Conservation (phyloP, 2,888 invertebrate genomes). For the Drosophila mimetica region DNA sequence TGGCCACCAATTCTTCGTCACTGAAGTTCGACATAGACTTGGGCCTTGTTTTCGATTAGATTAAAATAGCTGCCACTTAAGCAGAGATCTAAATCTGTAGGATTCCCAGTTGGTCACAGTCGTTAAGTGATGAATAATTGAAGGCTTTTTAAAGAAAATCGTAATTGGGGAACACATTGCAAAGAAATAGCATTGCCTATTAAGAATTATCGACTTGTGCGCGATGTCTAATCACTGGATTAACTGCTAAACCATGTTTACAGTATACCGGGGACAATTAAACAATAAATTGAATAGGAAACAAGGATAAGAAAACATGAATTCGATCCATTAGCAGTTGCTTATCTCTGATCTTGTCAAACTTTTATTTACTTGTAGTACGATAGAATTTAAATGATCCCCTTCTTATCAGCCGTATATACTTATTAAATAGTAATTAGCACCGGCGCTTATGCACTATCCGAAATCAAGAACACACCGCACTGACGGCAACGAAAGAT, state of each 20-base stretch:
- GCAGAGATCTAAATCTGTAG: slow-evolving; percentile 4
- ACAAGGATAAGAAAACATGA: not conserved
- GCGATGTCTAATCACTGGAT: slow-evolving; percentile 5
- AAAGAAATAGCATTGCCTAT: not conserved
- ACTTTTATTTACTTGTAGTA: not conserved
- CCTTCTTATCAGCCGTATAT: slow-evolving; percentile 1
- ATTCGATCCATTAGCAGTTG: not conserved
- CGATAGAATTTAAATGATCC: too few relatives aligned
- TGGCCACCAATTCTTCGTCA: slow-evolving; percentile 26
- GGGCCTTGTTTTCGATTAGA: slow-evolving; percentile 26
- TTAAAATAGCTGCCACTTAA: not conserved
- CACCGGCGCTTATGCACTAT: slow-evolving; percentile 17
- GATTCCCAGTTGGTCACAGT: slow-evolving; percentile 7
- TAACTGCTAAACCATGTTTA: not conserved
- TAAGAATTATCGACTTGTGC: too few relatives aligned
- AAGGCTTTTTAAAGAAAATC: not conserved
- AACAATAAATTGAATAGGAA: not conserved
- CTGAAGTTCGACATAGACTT: not conserved
- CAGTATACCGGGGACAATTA: not conserved
- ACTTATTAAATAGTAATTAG: slow-evolving; percentile 5
- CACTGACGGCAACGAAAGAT: slow-evolving; percentile 11
- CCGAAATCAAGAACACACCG: slow-evolving; percentile 25
- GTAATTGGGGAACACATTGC: not conserved
- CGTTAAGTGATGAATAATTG: slow-evolving; percentile 2
- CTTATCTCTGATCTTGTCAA: not conserved